Base-by-base conservation (phyloP, 2,113 vertebrate species). In the Datnioides undecimradiatus region DNA sequence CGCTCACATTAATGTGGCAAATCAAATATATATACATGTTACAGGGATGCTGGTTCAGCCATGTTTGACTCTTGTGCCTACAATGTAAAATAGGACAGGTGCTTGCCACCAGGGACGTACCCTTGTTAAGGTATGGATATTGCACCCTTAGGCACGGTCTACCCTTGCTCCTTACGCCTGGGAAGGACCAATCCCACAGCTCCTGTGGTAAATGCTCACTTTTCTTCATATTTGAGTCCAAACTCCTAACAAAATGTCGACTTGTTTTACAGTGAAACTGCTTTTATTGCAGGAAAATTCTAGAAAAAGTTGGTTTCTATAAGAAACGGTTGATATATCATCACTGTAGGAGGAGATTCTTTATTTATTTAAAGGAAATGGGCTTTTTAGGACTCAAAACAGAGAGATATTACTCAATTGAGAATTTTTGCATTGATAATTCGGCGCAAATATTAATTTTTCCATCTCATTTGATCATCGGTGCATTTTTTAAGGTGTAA, bases 111-210 rank as follows among this genome's bases (percentile, higher is more conserved):
- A 29, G 72, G 36, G 49, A 76, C 34, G 63, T 65, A 40, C 38
- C 43, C 25, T 52, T 57, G 40, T 64, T 38, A 23, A 68, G 48
- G 38, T 69, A 54, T 51, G n/a, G 60, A 73, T 45, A 19, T 31
- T 36, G 27, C 45, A 45, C 36, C n/a, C 27, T 7, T 1, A 51
- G 23, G 41, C 12, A 21, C 0, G 5, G 19, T 48, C 43, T n/a
- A 17, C 38, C 23, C 16, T 66, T 58, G 13, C 7, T 49, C 11
- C 43, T 19, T 49, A 5, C 52, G 38, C 19, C 54, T 46, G 5
- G 5, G 38, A 13, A 58, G 49, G 65, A 52, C 29, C 25, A 51
- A 41, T 45, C 16, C 13, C 14, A 21, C 5, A 38, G 12, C n/a
- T 45, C 5, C 13, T 3, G 11, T 43, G 6, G 49, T 36, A 49